phyloP scores from a whole-genome alignment of 2,797 vertebrate species.

The Neosalanx taihuensis region DNA sequence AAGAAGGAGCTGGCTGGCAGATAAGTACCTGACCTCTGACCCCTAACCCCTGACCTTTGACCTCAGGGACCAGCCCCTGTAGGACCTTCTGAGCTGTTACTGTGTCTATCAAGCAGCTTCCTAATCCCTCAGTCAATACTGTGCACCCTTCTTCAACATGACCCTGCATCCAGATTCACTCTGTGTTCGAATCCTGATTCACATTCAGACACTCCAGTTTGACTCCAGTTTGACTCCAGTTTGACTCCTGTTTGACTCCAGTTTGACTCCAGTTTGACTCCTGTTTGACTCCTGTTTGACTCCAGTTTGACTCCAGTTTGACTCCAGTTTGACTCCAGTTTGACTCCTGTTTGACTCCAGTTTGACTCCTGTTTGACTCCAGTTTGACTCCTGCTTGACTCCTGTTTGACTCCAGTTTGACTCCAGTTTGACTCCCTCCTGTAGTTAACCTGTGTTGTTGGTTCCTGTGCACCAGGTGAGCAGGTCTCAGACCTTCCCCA shows the following conservation, averaged over 20 bases:
- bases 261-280: too few relatives aligned
- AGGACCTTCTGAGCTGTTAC: too few relatives aligned
- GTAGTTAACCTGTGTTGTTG: background rate
- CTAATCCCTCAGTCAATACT: background rate
- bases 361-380: background rate
- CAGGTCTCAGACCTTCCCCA: conserved; percentile 44
- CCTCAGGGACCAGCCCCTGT: too few relatives aligned
- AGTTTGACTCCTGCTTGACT: too few relatives aligned
- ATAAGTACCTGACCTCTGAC: conserved; percentile 59
- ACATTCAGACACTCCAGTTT: too few relatives aligned
- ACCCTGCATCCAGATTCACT: background rate
- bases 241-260: too few relatives aligned
- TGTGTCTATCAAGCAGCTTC: background rate
- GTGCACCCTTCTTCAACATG: background rate
- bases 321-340: too few relatives aligned
- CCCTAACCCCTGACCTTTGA: too few relatives aligned
- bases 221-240: too few relatives aligned
- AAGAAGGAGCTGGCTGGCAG: conserved; percentile 92
- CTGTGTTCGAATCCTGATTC: background rate
- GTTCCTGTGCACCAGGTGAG: conserved; percentile 68
- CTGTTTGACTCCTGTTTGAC: too few relatives aligned
- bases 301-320: too few relatives aligned
- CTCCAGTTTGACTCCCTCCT: too few relatives aligned
- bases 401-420: background rate
- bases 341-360: background rate